phyloP scores from a whole-genome alignment of 2,888 invertebrate genomes.

The Ischnura elegans region DNA sequence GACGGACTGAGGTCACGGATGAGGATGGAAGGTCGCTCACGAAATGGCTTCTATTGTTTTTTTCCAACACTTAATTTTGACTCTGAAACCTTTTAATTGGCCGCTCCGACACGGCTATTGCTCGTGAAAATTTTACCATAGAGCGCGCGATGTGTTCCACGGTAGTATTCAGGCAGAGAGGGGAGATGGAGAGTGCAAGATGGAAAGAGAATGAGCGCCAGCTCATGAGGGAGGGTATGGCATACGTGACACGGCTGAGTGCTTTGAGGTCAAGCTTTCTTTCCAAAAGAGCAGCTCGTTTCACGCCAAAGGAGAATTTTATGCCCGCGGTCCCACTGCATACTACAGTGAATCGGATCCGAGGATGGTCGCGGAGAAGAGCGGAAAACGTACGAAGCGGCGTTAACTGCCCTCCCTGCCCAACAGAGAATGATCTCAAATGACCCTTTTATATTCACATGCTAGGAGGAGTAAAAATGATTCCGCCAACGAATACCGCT shows the following conservation, averaged over 20 bases:
- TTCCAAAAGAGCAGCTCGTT: conserved; percentile 8
- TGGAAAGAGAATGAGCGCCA: background rate
- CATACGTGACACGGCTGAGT: background rate
- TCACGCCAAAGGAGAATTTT: background rate
- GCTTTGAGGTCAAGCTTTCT: conserved; percentile 26
- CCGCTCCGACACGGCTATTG: background rate
- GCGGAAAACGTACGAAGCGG: background rate
- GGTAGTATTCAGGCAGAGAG: background rate
- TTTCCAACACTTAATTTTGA: background rate
- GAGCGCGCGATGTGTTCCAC: background rate
- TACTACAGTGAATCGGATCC: background rate
- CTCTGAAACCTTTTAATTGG: background rate
- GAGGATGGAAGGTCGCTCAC: background rate
- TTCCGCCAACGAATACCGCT: too few species aligned
- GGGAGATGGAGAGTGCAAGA: background rate
- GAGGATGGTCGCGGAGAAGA: background rate
- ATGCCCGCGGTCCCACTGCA: background rate
- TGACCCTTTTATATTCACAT: too few species aligned
- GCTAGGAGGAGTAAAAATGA: too few species aligned
- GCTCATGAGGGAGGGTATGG: background rate
- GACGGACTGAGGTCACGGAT: background rate
- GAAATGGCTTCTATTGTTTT: background rate
- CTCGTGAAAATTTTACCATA: background rate
- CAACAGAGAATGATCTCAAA: background rate
- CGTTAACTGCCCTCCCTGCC: background rate